These are phyloP conservation scores for Acanthopleura granulata DNA, from an alignment of 2,888 invertebrate species.

Conservation along the genomic window DNA sequence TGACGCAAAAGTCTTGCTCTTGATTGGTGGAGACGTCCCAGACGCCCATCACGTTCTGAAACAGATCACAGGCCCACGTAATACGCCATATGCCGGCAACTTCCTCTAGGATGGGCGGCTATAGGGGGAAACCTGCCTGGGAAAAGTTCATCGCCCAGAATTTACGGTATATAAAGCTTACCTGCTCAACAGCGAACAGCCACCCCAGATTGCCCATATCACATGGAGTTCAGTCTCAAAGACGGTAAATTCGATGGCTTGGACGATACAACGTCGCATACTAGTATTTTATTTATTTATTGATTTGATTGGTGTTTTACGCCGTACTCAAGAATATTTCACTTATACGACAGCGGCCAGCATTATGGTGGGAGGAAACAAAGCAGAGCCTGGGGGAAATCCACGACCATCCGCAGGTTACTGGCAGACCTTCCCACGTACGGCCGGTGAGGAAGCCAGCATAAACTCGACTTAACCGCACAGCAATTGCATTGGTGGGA, in stretches of 20 bases:
- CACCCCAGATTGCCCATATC: slow-evolving; percentile 8
- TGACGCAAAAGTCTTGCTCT: no score
- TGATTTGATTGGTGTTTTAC: no score
- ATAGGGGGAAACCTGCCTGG: no score
- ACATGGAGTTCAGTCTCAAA: background rate
- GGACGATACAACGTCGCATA: background rate
- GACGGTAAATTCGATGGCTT: background rate
- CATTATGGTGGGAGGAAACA: no score
- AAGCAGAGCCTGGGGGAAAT: no score
- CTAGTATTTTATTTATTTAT: no score
- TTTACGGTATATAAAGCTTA: slow-evolving; percentile 2
- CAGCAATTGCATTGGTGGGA: no score
- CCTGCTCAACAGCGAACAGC: slow-evolving; percentile 2
- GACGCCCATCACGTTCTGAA: slow-evolving; percentile 22
- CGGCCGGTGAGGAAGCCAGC: no score
- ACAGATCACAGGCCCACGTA: slow-evolving; percentile 16
- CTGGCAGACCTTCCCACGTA: no score
- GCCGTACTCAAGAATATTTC: no score
- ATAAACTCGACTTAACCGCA: no score
- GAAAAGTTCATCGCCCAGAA: slow-evolving; percentile 18
- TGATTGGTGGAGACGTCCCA: slow-evolving; percentile 24
- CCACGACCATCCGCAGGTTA: no score
- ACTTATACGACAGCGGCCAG: slow-evolving; percentile 12
- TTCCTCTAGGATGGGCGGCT: slow-evolving; percentile 18
- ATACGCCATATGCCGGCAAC: slow-evolving; percentile 21